These are phyloP conservation scores for Anseranas semipalmata DNA, from an alignment of 2,113 vertebrate genomes.

Conservation along the genomic window DNA sequence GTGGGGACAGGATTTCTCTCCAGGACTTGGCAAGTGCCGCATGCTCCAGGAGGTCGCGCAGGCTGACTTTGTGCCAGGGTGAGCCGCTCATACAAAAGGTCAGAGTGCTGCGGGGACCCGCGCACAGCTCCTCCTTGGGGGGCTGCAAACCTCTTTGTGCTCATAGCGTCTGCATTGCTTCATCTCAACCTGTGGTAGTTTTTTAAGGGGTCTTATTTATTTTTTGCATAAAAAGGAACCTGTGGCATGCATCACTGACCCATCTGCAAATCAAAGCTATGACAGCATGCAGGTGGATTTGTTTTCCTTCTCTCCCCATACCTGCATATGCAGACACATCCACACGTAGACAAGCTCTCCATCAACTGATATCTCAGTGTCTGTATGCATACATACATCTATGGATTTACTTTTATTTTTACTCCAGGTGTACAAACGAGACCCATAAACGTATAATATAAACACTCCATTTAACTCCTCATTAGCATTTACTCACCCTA, in stretches of 20 bases:
- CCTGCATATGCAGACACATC: fast-evolving
- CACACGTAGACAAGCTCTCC: background rate
- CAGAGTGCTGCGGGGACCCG: background rate
- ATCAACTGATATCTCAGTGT: background rate
- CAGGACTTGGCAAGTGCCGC: constrained; percentile 17
- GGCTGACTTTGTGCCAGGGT: background rate
- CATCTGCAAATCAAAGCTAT: background rate
- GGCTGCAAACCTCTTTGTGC: background rate
- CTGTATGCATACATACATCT: background rate
- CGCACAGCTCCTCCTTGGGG: background rate
- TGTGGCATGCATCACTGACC: fast-evolving
- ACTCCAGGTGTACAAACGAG: background rate
- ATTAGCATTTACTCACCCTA: background rate
- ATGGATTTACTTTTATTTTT: background rate
- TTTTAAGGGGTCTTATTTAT: background rate
- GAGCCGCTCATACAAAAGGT: constrained; percentile 46
- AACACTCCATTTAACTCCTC: background rate
- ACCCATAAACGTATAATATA: background rate
- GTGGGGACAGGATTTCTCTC: constrained; percentile 11
- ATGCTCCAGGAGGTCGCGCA: constrained; percentile 11
- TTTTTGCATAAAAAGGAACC: background rate
- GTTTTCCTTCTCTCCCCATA: background rate
- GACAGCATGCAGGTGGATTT: background rate
- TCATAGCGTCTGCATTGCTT: background rate
- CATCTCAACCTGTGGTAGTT: background rate